phyloP scores from a whole-genome alignment of 2,113 vertebrate genomes.

The Brachyhypopomus gauderio region DNA sequence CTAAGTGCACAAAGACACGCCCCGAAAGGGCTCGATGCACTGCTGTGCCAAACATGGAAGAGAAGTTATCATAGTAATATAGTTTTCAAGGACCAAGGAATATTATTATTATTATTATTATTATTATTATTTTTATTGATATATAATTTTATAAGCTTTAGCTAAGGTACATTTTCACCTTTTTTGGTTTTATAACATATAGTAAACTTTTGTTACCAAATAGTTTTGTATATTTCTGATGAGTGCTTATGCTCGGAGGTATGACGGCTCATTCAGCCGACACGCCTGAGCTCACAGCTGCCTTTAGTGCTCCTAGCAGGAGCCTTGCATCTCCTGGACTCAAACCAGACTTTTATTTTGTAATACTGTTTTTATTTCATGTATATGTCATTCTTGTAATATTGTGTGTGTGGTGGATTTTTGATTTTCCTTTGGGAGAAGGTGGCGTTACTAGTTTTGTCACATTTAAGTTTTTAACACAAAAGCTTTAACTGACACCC shows the following conservation, averaged over 20 bases:
- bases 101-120: slow-evolving; percentile 66
- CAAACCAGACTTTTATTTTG: slow-evolving; percentile 47
- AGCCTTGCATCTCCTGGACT: slow-evolving; percentile 50
- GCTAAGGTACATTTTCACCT: slow-evolving; percentile 92
- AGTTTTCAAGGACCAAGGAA: slow-evolving; percentile 95
- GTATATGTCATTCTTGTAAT: slow-evolving; percentile 17
- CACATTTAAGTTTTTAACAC: slow-evolving; percentile 39
- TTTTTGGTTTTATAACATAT: slow-evolving; percentile 85
- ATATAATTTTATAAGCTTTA: slow-evolving; percentile 92
- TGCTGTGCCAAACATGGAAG: slow-evolving; percentile 34
- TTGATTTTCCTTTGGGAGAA: slow-evolving; percentile 36
- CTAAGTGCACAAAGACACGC: slow-evolving; percentile 1
- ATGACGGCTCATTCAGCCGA: slow-evolving; percentile 3
- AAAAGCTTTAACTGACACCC: slow-evolving; percentile 51
- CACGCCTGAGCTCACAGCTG: slow-evolving; percentile 45
- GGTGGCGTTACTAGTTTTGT: slow-evolving; percentile 23
- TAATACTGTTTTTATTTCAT: slow-evolving; percentile 47
- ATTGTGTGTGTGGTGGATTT: slow-evolving; percentile 14
- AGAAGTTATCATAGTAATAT: slow-evolving; percentile 72
- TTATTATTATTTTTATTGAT: slow-evolving; percentile 72
- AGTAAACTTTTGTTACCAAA: slow-evolving; percentile 90
- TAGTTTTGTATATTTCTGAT: slow-evolving; percentile 75
- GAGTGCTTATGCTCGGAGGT: slow-evolving; percentile 51
- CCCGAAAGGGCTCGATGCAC: slow-evolving; percentile 43
- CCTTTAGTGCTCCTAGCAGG: slow-evolving; percentile 44